Base-by-base conservation (phyloP, 2,113 vertebrate species). In the Ellobius talpinus region DNA sequence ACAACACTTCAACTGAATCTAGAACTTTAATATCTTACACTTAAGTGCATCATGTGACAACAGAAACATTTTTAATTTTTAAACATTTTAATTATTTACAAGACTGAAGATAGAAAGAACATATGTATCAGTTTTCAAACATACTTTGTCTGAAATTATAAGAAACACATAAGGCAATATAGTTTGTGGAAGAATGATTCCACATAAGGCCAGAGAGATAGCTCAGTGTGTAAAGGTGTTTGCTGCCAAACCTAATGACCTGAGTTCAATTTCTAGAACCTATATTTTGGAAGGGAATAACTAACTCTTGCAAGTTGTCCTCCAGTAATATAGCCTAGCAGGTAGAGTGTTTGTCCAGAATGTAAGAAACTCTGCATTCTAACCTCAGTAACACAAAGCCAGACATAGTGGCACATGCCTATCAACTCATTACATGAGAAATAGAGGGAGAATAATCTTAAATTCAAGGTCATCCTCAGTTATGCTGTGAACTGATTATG, bases 61-160 rank as follows among this genome's bases (percentile, higher is more conserved):
- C 26, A 39, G 13, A 70, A 6, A 81, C 72, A 11, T 21, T 92
- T 12, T 58, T 4, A 65, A 63, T 14, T 9, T 52, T 82, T 31
- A 63, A 23, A 4, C 11, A 73, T 79, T 96, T 91, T 66, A 92
- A 72, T 91, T 77, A 90, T 79, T 84, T 95, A 76, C 36, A 82
- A 3, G 5, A 55, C 23, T 5, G 45, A 89, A 91, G 5, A 65
- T 63, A 36, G 23, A 73, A 92, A 94, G 24, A 26, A 19, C 0
- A 78, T 8, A 50, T 55, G 76, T 7, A 72, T 85, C 5, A 50
- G 5, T n/a, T 79, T 66, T 29, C 8, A 26, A 21, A 88, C 76
- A 90, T 63, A 5, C 2, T 87, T 0, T 16, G n/a, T 81, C 10
- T 88, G 23, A 90, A 89, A n/a, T 66, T 93, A 65, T 21, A 9